Percentiles rank a stretch among this genome's conserved stretches.
Evolutionary conservation across 2,113 vertebrate genomes (phyloP).

Genomic region (Protomyctophum bolini): DNA sequence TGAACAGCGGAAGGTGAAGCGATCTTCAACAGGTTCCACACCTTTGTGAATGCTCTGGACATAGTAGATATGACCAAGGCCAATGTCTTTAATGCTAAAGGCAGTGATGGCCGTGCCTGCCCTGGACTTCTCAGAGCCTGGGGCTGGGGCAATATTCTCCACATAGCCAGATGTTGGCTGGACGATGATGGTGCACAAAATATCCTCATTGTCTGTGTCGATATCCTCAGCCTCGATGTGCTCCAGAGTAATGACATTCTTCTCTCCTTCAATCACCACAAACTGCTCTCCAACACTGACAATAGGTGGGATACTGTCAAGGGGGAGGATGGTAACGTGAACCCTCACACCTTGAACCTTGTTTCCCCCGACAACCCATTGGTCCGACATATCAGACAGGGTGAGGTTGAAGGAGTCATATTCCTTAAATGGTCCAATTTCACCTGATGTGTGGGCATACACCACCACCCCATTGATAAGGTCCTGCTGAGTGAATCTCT

Average conservation of each 20-base stretch:
- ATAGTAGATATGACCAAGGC: constrained; percentile 86
- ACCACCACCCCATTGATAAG: constrained; percentile 88
- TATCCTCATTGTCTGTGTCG: constrained; percentile 87
- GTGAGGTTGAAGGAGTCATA: constrained; percentile 91
- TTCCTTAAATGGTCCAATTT: constrained; percentile 86
- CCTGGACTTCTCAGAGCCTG: constrained; percentile 94
- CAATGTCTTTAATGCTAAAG: constrained; percentile 89
- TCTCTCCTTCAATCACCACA: constrained; percentile 82
- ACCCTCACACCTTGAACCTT: constrained; percentile 86
- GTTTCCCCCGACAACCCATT: constrained; percentile 88
- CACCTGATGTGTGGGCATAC: constrained; percentile 90
- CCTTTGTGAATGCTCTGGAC: constrained; percentile 94
- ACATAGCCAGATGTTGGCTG: constrained; percentile 91
- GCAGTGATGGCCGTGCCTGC: constrained; percentile 89
- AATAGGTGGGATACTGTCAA: constrained; percentile 85
- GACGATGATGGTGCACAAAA: constrained; percentile 91
- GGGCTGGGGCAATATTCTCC: constrained; percentile 93
- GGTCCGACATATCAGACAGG: constrained; percentile 88
- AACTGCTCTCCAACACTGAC: constrained; percentile 75
- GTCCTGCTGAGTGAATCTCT: constrained; percentile 90
- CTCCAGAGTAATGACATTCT: constrained; percentile 78
- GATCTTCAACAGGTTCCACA: constrained; percentile 91
- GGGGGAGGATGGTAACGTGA: constrained; percentile 90
- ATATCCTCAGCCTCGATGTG: constrained; percentile 85
- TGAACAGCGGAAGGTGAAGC: constrained; percentile 90